Conservation (phyloP, 1,140 invertebrate genomes). For the Leptestheria dahalacensis region DNA sequence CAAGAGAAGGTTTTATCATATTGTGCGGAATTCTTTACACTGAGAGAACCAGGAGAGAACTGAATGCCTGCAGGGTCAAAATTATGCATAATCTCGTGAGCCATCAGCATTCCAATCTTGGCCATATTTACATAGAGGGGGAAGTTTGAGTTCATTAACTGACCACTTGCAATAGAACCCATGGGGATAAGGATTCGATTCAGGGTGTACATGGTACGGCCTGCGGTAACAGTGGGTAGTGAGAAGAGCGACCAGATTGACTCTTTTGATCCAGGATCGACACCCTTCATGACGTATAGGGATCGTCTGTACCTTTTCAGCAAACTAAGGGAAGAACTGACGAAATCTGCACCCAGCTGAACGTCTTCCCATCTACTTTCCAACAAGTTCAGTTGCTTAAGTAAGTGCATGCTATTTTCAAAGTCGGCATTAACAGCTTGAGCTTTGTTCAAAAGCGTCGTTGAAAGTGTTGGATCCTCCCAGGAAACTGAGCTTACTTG, state of each 20-base stretch:
- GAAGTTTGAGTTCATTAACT: not conserved
- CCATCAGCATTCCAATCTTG: not conserved
- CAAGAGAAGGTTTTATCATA: not conserved
- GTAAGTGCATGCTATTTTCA: not conserved
- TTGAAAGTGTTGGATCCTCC: not conserved
- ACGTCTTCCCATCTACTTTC: not conserved
- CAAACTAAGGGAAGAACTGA: not conserved
- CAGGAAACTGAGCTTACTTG: not conserved
- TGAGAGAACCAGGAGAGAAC: not conserved
- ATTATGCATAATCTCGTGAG: not conserved
- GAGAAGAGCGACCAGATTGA: not conserved
- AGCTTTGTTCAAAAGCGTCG: not conserved
- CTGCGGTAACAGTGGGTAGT: not conserved
- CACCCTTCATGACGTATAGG: not conserved
- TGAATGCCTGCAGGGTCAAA: not conserved
- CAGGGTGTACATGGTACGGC: not conserved
- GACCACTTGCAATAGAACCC: not conserved
- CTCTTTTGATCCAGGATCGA: not conserved
- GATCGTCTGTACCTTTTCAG: not conserved
- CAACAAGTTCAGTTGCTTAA: not conserved
- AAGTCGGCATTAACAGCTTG: not conserved
- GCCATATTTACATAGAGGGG: not conserved
- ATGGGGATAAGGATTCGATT: not conserved
- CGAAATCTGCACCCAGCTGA: not conserved
- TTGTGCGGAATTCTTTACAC: not conserved